Evolutionary conservation across 2,797 vertebrate species (phyloP).

Genomic region (Neosilurus hyrtlii): DNA sequence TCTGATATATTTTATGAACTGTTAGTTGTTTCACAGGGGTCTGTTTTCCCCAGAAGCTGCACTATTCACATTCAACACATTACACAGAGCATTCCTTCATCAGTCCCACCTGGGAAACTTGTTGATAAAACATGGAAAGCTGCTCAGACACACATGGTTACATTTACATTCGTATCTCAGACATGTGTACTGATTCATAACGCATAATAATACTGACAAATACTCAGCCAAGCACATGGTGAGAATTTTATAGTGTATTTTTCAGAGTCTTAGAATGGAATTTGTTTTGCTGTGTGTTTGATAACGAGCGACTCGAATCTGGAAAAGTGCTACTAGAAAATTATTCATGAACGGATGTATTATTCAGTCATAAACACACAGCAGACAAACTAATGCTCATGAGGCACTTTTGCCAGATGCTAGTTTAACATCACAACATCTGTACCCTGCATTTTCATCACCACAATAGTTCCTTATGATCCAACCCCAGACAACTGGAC

Average conservation of each 20-base stretch:
- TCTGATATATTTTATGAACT: not conserved
- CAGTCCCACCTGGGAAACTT: slow-evolving; percentile 12
- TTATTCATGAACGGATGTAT: not conserved
- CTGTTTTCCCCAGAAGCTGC: slow-evolving; percentile 3
- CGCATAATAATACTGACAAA: not conserved
- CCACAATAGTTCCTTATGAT: not conserved
- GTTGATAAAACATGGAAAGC: slow-evolving; percentile 13
- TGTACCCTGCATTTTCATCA: not conserved
- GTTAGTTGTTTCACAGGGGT: slow-evolving; percentile 1
- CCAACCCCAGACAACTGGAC: not conserved
- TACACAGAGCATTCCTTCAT: slow-evolving; percentile 8
- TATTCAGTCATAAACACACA: not conserved
- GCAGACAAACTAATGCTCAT: not conserved
- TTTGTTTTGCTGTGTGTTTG: not conserved
- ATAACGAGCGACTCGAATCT: not conserved
- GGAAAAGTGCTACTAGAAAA: not conserved
- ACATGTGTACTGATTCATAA: not conserved
- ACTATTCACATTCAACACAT: slow-evolving; percentile 4
- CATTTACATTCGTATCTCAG: not conserved
- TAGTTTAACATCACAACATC: not conserved
- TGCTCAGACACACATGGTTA: slow-evolving; percentile 14
- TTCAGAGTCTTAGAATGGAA: no score
- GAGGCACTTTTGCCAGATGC: not conserved
- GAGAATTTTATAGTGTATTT: not conserved
- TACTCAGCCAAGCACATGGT: not conserved